These are phyloP conservation scores for Popillia japonica DNA, from an alignment of 1,140 invertebrate species.

Conservation along the genomic window DNA sequence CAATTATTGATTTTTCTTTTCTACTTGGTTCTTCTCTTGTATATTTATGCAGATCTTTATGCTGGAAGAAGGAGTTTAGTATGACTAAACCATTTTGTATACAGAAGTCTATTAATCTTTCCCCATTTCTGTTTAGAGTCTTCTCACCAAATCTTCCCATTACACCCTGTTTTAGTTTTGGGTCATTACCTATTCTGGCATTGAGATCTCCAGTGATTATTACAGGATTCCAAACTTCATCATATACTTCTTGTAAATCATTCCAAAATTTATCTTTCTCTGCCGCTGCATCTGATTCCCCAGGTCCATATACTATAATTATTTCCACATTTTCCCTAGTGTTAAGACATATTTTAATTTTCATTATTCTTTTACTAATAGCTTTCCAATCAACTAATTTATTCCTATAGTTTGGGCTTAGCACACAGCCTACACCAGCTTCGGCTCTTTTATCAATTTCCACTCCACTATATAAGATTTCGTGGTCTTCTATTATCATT, in stretches of 20 bases:
- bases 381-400: background rate
- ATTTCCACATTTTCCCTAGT: background rate
- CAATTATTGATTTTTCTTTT: slow-evolving; percentile 19
- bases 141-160: slow-evolving; percentile 10
- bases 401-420: background rate
- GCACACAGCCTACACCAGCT: background rate
- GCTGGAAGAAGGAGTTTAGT: slow-evolving; percentile 8
- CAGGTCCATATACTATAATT: background rate
- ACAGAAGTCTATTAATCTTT: slow-evolving; percentile 1
- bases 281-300: background rate
- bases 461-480: background rate
- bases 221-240: background rate
- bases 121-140: background rate
- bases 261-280: slow-evolving; percentile 20
- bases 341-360: background rate
- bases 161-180: background rate
- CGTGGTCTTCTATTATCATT: background rate
- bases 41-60: slow-evolving; percentile 1
- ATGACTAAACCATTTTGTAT: slow-evolving; percentile 17
- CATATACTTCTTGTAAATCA: background rate
- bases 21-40: background rate
- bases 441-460: background rate
- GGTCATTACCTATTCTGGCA: background rate
- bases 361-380: background rate
- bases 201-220: slow-evolving; percentile 12